Conservation (phyloP, 2,113 vertebrate genomes). For the Taxidea taxus region DNA sequence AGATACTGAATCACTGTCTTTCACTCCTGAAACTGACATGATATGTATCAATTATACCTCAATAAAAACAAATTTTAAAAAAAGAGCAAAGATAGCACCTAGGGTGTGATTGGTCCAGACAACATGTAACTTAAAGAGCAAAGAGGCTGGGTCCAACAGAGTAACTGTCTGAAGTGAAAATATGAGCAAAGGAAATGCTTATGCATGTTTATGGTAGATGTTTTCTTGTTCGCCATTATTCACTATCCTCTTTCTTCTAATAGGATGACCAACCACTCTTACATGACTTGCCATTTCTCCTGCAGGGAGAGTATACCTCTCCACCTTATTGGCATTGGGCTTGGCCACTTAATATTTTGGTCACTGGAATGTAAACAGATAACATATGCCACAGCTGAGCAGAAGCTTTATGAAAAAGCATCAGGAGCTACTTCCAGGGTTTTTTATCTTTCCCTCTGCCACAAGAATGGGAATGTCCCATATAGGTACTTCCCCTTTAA, state of each 20-base stretch:
- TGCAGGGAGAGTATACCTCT: background rate
- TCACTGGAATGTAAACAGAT: background rate
- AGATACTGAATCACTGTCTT: background rate
- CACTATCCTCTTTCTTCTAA: background rate
- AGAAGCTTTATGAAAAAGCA: background rate
- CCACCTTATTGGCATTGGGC: background rate
- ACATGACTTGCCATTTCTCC: background rate
- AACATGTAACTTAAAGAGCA: background rate
- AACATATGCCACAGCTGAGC: background rate
- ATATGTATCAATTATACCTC: background rate
- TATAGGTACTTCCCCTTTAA: background rate
- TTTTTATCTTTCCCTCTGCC: background rate
- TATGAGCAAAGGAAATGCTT: background rate
- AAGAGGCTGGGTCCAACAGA: background rate
- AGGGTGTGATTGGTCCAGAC: background rate
- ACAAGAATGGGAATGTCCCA: background rate
- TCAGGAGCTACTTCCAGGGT: background rate
- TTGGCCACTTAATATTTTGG: background rate
- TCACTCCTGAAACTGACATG: background rate
- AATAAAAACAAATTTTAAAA: background rate
- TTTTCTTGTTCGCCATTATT: background rate
- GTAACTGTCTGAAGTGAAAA: background rate
- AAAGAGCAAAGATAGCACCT: background rate
- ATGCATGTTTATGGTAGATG: too few species aligned
- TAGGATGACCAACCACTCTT: background rate